phyloP scores from a whole-genome alignment of 35 echinoderm and acorn worm species.

The Ptychodera flava region DNA sequence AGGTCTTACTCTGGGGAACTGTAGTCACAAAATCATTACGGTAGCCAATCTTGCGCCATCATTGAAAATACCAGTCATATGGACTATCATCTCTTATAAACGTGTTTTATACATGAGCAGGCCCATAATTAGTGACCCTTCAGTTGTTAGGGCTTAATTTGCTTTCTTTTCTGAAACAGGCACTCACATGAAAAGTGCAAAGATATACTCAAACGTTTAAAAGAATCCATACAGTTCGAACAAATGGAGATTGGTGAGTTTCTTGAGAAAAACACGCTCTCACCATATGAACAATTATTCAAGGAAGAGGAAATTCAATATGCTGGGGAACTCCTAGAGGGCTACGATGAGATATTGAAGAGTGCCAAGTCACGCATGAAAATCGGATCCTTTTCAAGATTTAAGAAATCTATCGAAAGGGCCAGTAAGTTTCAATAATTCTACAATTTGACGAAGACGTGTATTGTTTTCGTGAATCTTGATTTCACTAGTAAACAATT shows the following conservation, averaged over 20 bases:
- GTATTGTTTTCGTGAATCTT: too few species aligned
- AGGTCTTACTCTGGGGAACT: too few species aligned
- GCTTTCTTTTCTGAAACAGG: too few species aligned
- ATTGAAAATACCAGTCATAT: too few species aligned
- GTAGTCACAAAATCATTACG: too few species aligned
- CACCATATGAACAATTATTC: background rate
- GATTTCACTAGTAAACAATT: too few species aligned
- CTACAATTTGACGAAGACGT: too few species aligned
- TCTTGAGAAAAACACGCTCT: background rate
- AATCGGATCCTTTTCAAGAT: background rate
- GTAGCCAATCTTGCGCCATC: too few species aligned
- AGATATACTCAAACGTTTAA: background rate
- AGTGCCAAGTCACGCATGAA: background rate
- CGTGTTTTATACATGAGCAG: too few species aligned
- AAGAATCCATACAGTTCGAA: background rate
- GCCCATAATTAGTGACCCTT: too few species aligned
- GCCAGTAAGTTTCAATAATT: background rate
- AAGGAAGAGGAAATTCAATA: background rate
- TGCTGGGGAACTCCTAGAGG: background rate
- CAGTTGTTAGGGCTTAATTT: too few species aligned
- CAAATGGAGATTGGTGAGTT: background rate
- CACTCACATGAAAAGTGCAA: background rate
- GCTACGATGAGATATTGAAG: background rate
- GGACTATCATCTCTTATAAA: too few species aligned
- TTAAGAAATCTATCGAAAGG: background rate